Evolutionary conservation across 2,888 invertebrate species (phyloP).

Genomic region (Leptodirus hochenwartii): DNA sequence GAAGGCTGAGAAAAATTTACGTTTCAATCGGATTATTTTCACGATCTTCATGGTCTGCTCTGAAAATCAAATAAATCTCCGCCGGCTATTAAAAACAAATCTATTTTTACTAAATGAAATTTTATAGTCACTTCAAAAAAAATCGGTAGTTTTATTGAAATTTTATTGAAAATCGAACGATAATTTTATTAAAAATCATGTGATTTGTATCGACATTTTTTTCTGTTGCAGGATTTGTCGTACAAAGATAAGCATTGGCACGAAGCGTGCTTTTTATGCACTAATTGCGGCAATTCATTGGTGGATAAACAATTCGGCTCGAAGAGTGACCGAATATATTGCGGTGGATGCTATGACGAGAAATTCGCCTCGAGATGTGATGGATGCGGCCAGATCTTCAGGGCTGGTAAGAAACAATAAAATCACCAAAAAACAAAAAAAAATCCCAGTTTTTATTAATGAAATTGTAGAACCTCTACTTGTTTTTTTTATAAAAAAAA

Average conservation of each 20-base stretch:
- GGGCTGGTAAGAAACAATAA: conserved; percentile 72
- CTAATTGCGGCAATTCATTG: conserved; percentile 91
- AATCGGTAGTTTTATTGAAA: too few relatives aligned
- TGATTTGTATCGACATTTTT: conserved; percentile 4
- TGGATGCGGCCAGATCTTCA: conserved; percentile 97
- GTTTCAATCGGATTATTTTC: too few relatives aligned
- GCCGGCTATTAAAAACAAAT: conserved; percentile 3
- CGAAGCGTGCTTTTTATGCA: conserved; percentile 98
- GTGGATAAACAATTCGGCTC: conserved; percentile 99
- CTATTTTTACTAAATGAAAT: background rate
- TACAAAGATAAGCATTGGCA: conserved; percentile 99
- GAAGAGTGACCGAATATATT: conserved; percentile 97
- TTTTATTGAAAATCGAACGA: too few relatives aligned
- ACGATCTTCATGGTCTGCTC: too few relatives aligned
- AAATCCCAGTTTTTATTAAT: background rate
- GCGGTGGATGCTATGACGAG: conserved; percentile 97
- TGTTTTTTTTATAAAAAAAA: too few relatives aligned
- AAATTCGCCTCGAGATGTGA: conserved; percentile 99
- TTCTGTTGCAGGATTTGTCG: conserved; percentile 74
- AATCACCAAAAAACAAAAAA: conserved; percentile 1
- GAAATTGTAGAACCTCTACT: background rate
- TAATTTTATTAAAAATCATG: background rate
- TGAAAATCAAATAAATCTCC: too few relatives aligned
- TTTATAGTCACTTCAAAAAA: background rate
- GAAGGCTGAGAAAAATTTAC: too few relatives aligned